Evolutionary conservation across 2,113 vertebrate species (phyloP).

Genomic region (Emberiza fucata): DNA sequence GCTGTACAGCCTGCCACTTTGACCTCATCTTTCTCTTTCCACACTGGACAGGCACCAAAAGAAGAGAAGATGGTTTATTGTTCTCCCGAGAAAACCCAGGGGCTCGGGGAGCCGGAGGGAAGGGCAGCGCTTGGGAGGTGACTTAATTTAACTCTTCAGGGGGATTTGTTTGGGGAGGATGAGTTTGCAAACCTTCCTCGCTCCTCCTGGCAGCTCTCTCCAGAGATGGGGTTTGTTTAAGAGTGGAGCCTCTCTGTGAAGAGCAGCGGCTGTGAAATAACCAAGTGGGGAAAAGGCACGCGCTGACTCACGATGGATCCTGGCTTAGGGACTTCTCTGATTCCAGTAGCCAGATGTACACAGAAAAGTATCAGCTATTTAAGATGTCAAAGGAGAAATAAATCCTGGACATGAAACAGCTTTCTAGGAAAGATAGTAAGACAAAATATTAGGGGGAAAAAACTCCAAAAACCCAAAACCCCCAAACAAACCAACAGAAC

Average conservation of each 20-base stretch:
- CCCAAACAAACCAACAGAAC: neutral
- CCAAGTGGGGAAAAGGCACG: neutral
- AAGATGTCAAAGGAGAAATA: neutral
- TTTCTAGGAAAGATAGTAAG: neutral
- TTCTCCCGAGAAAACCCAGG: conserved; percentile 61
- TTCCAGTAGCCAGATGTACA: neutral
- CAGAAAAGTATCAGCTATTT: neutral
- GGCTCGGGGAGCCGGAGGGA: neutral
- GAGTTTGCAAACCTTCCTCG: neutral
- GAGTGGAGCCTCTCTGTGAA: neutral
- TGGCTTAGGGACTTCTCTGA: neutral
- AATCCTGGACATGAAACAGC: neutral
- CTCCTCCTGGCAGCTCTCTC: neutral
- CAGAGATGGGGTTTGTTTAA: neutral
- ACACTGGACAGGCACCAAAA: conserved; percentile 50
- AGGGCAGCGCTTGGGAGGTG: neutral
- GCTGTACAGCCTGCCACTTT: conserved; percentile 82
- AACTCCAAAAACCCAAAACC: fast-evolving
- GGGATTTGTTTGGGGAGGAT: neutral
- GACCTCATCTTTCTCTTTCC: conserved; percentile 76
- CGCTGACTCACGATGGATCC: neutral
- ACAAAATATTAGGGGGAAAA: neutral
- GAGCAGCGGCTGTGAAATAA: neutral
- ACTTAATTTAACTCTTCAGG: neutral
- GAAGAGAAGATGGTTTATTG: conserved; percentile 54